Evolutionary conservation across 2,888 invertebrate species (phyloP), one percentile per base, ranked within the genome.

Genomic region (Augiades crinisus): DNA sequence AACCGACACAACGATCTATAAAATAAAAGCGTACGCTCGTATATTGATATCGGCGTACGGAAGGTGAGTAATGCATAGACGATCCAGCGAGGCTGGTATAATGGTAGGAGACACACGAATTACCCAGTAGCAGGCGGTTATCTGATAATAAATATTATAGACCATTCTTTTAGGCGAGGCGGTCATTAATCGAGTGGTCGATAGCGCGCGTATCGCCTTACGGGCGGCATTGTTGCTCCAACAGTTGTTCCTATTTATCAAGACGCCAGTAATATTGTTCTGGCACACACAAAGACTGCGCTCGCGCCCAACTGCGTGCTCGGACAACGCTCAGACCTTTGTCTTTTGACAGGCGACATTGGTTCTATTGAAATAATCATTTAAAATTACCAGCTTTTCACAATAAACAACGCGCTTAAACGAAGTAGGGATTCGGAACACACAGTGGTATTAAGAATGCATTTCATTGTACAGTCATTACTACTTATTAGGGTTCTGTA

Each of bases 111-210:
- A 84, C 86, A 84, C 76, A 83, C 81, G 84, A 82, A 86, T 87
- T 82, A 80, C 79, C 83, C 88, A 71, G 89, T 89, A 89, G 89
- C 88, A 72, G 68, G 54, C 73, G 75, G 78, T 83, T 87, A 89
- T 89, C 89, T 81, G 86, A 89, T 89, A 86, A 88, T 87, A 88
- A 88, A 89, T 88, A 88, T 88, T 86, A 81, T 81, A 75, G 81
- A 77, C 84, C 85, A 87, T 89, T 89, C 88, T 89, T 89, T 89
- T 88, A 85, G 84, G 81, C 79, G 83, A 80, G 83, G 75, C 78
- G 75, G 84, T 85, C 88, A 89, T 89, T 88, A 88, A 89, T 88
- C 85, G 81, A 81, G 72, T 61, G 78, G 78, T 81, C 82, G 88
- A 89, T 89, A 82, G 78, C 73, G 80, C 71, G 68, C 78, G 81